Base-by-base conservation (phyloP, 2,888 invertebrate species). In the Ochropleura leucogaster region DNA sequence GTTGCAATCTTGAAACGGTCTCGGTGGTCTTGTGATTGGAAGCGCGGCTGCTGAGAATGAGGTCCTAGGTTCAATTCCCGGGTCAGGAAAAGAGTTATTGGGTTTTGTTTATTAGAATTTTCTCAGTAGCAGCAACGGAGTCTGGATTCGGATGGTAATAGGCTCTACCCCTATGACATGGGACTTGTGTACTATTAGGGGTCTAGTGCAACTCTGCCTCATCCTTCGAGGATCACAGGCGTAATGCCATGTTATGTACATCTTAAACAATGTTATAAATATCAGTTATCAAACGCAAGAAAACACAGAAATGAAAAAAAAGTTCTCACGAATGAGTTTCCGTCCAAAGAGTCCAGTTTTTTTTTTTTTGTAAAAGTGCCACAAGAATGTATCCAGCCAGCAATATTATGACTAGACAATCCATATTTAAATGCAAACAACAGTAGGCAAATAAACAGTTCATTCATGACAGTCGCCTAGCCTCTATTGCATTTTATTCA, bases 401-500 rank as follows among this genome's bases (percentile, higher is more conserved):
- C 40, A 68, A 60, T 66, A 73, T 80, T 53, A 68, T 73, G 59
- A 63, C 49, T 9, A 65, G 20, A 57, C 40, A 59, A 80, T 69
- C 18, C 16, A 62, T 8, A 51, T 79, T 82, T 68, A 55, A 79
- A 68, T 74, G 5, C 44, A 62, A 46, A 81, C 57, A 68, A 70
- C 30, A 53, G 55, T 62, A 73, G 30, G 44, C 49, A 57, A 75
- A 77, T 46, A 77, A 77, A 80, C 69, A 62, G 51, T 30, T 69
- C 55, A 64, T 30, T 74, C 65, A 42, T 12, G 59, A 12, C 62
- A 68, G 64, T 59, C 46, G 67, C 44, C 55, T 30, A 55, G 76
- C 47, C 74, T 84, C 63, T 63, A 75, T 62, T 80, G 72, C 57
- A 78, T 75, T 80, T 74, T 74, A 66, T 68, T 20, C 44, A 67